Evolutionary conservation across 2,888 invertebrate species (phyloP).

Genomic region (Girardia tigrina): DNA sequence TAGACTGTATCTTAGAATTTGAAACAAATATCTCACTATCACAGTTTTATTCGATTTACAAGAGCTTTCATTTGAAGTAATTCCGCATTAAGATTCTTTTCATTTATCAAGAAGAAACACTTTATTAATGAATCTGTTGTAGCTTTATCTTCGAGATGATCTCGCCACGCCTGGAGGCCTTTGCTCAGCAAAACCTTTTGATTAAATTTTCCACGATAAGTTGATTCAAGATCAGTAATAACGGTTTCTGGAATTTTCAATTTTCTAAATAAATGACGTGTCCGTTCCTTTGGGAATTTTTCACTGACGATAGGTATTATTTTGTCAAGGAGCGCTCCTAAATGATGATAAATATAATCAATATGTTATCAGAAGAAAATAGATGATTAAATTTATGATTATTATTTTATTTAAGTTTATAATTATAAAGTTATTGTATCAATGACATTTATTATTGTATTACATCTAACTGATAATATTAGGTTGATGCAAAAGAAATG

Average conservation of each 20-base stretch:
- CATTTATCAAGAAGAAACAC: conserved; percentile 9
- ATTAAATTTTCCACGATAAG: not conserved
- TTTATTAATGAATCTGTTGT: not conserved
- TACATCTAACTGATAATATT: no score
- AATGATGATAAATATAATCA: no score
- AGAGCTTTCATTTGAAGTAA: not conserved
- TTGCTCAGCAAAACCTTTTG: not conserved
- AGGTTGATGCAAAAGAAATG: no score
- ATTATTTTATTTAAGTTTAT: no score
- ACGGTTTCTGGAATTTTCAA: not conserved
- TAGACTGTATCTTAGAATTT: no score
- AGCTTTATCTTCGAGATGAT: not conserved
- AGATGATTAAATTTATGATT: no score
- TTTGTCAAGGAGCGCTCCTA: not conserved
- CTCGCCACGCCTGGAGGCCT: not conserved
- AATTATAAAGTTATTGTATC: no score
- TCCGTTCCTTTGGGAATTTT: not conserved
- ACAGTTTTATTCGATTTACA: conserved; percentile 6
- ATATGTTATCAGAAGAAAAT: no score
- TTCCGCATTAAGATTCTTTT: not conserved
- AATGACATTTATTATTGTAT: no score
- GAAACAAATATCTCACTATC: no score
- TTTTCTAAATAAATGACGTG: not conserved
- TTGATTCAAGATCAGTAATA: not conserved
- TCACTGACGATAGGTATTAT: not conserved